phyloP scores from a whole-genome alignment of 2,113 vertebrate species.

The Eulacestoma nigropectus region DNA sequence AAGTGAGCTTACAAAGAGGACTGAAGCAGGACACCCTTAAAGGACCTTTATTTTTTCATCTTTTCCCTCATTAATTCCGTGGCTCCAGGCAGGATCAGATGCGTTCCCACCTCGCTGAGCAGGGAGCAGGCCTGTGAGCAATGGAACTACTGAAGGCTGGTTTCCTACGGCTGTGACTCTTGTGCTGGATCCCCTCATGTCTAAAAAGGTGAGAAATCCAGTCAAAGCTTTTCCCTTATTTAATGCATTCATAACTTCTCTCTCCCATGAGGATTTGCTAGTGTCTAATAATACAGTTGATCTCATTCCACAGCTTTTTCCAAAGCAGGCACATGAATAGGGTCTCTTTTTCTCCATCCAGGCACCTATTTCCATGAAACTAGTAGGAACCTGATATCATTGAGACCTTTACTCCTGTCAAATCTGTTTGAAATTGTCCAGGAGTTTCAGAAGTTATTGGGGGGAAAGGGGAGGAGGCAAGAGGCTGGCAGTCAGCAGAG shows the following conservation, averaged over 20 bases:
- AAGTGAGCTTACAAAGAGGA: background rate
- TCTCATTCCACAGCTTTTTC: slow-evolving; percentile 40
- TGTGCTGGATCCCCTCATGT: background rate
- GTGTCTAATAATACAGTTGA: slow-evolving; percentile 59
- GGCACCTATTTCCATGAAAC: slow-evolving; percentile 51
- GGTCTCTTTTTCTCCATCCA: slow-evolving; percentile 53
- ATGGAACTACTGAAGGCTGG: slow-evolving; percentile 45
- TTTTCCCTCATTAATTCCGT: background rate
- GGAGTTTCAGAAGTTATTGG: slow-evolving; percentile 23
- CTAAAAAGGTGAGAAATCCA: slow-evolving; percentile 46
- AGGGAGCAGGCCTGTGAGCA: slow-evolving; percentile 20
- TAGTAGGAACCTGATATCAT: slow-evolving; percentile 50
- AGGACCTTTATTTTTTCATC: background rate
- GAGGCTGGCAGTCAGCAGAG: background rate
- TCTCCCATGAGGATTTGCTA: slow-evolving; percentile 30
- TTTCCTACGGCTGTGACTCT: slow-evolving; percentile 19
- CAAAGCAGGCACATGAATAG: slow-evolving; percentile 55
- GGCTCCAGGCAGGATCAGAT: background rate
- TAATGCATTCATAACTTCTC: slow-evolving; percentile 34
- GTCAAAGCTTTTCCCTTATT: slow-evolving; percentile 37
- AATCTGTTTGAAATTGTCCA: slow-evolving; percentile 57
- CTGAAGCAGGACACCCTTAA: background rate
- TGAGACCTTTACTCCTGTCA: slow-evolving; percentile 55
- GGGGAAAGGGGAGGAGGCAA: background rate
- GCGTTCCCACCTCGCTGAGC: background rate